A percentile compares a stretch with the other conserved stretches of the same genome.
phyloP scores from a whole-genome alignment of 2,888 invertebrate species.

The Mactromeris polynyma region DNA sequence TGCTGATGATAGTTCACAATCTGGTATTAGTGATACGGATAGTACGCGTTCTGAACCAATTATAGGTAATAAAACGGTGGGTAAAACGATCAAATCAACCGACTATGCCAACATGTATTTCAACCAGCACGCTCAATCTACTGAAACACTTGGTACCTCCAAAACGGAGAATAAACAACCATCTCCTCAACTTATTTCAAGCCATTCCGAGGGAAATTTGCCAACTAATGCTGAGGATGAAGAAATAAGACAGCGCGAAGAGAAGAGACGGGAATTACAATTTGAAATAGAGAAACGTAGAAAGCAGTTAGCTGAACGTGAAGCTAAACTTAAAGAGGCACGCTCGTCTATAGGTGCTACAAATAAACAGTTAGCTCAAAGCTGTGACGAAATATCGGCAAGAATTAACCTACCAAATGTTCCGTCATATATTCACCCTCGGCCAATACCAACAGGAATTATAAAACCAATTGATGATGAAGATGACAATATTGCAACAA shows the following conservation, averaged over 20 bases:
- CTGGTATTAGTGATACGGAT: slow-evolving; percentile 83
- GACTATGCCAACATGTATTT: slow-evolving; percentile 81
- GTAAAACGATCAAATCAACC: slow-evolving; percentile 77
- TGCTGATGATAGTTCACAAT: slow-evolving; percentile 83
- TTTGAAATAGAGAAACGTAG: slow-evolving; percentile 90
- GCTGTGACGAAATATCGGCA: slow-evolving; percentile 82
- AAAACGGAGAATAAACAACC: slow-evolving; percentile 34
- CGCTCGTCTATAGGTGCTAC: slow-evolving; percentile 81
- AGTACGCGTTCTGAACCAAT: slow-evolving; percentile 84
- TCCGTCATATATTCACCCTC: slow-evolving; percentile 60
- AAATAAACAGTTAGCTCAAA: slow-evolving; percentile 81
- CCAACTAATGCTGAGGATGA: slow-evolving; percentile 87
- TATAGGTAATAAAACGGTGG: slow-evolving; percentile 54
- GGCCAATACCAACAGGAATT: slow-evolving; percentile 83
- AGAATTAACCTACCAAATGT: slow-evolving; percentile 63
- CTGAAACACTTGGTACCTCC: slow-evolving; percentile 57
- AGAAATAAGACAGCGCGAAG: slow-evolving; percentile 89
- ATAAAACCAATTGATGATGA: slow-evolving; percentile 86
- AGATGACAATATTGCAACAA: slow-evolving; percentile 64
- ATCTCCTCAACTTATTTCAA: slow-evolving; percentile 63
- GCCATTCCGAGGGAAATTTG: slow-evolving; percentile 74
- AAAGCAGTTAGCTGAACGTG: slow-evolving; percentile 89
- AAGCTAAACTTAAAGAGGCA: slow-evolving; percentile 86
- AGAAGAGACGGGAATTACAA: slow-evolving; percentile 89
- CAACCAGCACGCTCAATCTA: slow-evolving; percentile 72